Evolutionary conservation across 2,888 invertebrate species (phyloP).

Genomic region (Geophilus truncorum): DNA sequence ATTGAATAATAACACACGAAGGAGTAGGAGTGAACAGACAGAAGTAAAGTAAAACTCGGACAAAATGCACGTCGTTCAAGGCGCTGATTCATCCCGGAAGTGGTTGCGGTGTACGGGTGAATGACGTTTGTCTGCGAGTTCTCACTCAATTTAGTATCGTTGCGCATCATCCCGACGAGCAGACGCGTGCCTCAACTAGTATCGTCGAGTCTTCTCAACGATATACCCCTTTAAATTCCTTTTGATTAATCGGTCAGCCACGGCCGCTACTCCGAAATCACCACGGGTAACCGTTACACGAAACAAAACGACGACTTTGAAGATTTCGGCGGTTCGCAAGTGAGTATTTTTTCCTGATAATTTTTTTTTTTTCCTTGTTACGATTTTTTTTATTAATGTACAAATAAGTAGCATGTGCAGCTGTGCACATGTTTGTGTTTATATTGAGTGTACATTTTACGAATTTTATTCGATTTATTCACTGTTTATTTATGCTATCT

Average conservation of each 20-base stretch:
- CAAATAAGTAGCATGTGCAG: too few relatives aligned
- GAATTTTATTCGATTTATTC: background rate
- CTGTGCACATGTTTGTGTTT: too few relatives aligned
- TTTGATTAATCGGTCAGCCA: background rate
- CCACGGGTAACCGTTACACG: background rate
- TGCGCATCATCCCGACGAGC: background rate
- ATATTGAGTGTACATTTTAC: too few relatives aligned
- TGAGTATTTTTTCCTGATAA: too few relatives aligned
- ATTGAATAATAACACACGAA: too few relatives aligned
- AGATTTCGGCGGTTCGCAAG: background rate
- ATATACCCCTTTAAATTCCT: background rate
- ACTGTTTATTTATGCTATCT: background rate
- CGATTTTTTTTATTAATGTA: too few relatives aligned
- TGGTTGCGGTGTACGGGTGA: background rate
- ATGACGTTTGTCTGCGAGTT: background rate
- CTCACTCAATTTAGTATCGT: background rate
- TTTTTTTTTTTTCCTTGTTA: too few relatives aligned
- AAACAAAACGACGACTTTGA: background rate
- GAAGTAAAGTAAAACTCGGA: background rate
- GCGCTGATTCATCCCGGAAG: conserved; percentile 14
- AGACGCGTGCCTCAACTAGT: background rate
- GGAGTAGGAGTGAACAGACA: background rate
- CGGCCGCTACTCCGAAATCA: background rate
- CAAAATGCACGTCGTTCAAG: background rate
- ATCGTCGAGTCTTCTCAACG: background rate